Conservation (phyloP, 2,113 vertebrate species). For the Dipodomys merriami region DNA sequence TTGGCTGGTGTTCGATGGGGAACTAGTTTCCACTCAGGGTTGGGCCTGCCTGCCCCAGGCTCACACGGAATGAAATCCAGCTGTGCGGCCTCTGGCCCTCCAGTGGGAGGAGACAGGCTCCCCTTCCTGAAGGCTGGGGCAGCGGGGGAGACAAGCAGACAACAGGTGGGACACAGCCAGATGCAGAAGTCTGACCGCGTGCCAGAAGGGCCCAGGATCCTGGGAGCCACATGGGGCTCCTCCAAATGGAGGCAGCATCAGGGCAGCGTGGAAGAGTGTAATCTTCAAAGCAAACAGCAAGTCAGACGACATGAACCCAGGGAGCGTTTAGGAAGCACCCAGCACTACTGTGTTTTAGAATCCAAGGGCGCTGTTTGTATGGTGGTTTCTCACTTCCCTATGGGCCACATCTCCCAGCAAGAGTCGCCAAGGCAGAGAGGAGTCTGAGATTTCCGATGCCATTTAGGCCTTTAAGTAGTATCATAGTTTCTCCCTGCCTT, state of each 20-base stretch:
- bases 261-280: fast-evolving
- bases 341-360: not conserved
- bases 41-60: not conserved
- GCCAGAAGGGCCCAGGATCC: not conserved
- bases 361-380: not conserved
- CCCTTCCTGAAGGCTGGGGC: not conserved
- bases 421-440: not conserved
- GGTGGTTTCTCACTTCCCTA: not conserved
- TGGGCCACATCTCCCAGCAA: not conserved
- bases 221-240: not conserved
- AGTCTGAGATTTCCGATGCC: not conserved
- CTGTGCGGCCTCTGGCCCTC: conserved; percentile 18
- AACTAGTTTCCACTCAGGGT: conserved; percentile 53
- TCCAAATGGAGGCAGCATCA: not conserved
- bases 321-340: not conserved
- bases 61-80: conserved; percentile 40
- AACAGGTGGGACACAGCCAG: conserved; percentile 56
- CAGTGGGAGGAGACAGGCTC: not conserved
- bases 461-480: not conserved
- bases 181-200: not conserved
- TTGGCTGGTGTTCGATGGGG: not conserved
- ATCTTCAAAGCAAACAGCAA: not conserved
- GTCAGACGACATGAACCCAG: not conserved
- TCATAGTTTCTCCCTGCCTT: not conserved
- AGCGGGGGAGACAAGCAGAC: not conserved